A percentile compares a stretch with the other conserved stretches of the same genome.
These are phyloP conservation scores for Tetraneura akinire DNA, from an alignment of 1,140 invertebrate genomes.

Conservation along the genomic window DNA sequence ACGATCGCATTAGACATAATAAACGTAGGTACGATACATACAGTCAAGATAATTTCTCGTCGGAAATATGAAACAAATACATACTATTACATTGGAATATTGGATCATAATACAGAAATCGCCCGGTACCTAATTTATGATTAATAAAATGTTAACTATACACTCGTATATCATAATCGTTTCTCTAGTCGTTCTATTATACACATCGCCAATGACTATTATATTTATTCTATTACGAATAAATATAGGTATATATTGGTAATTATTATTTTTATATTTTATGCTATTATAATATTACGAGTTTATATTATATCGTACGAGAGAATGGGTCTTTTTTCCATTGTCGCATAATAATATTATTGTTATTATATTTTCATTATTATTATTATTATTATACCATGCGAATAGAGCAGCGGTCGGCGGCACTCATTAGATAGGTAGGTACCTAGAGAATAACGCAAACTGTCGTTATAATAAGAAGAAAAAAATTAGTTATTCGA, in stretches of 20 bases:
- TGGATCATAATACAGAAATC: conserved; percentile 12
- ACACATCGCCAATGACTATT: background rate
- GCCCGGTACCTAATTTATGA: conserved; percentile 14
- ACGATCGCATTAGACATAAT: background rate
- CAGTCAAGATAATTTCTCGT: background rate
- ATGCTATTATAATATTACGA: too few species aligned
- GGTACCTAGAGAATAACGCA: background rate
- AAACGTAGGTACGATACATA: background rate
- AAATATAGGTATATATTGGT: background rate
- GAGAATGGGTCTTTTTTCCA: background rate
- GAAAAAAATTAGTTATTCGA: background rate
- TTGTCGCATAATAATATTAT: conserved; percentile 6
- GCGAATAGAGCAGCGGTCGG: background rate
- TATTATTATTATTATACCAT: background rate
- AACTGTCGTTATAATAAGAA: background rate
- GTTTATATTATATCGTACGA: conserved; percentile 13
- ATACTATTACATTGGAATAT: background rate
- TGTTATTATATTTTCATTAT: background rate
- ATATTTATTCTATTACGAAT: too few species aligned
- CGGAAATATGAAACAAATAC: background rate
- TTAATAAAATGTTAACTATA: conserved; percentile 5
- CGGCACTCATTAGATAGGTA: conserved; percentile 33
- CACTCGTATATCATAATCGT: background rate
- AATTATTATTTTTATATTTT: too few species aligned
- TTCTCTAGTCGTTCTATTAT: background rate